phyloP scores from a whole-genome alignment of 1,140 invertebrate species.

The Drosophila simulans region DNA sequence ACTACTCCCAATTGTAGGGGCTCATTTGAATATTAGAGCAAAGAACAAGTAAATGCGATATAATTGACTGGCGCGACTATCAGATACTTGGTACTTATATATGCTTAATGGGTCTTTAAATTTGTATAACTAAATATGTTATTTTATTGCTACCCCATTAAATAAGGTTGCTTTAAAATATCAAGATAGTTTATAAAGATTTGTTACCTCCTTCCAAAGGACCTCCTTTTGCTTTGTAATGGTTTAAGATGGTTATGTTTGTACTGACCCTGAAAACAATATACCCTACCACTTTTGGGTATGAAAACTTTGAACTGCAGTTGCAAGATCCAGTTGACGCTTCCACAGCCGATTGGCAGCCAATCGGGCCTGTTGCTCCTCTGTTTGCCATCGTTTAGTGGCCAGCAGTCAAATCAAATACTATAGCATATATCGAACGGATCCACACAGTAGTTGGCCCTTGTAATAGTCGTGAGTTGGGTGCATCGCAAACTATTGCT shows the following conservation, averaged over 20 bases:
- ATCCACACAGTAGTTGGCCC: slow-evolving; percentile 73
- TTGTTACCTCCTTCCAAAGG: too few species aligned
- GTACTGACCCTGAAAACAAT: background rate
- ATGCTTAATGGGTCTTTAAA: too few species aligned
- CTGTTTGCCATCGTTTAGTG: slow-evolving; percentile 77
- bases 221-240: too few species aligned
- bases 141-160: too few species aligned
- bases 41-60: background rate
- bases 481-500: slow-evolving; percentile 61
- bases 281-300: background rate
- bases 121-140: too few species aligned
- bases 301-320: slow-evolving; percentile 33
- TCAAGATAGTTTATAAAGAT: background rate
- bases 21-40: slow-evolving; percentile 72
- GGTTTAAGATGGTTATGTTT: too few species aligned
- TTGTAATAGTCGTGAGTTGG: slow-evolving; percentile 56
- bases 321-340: slow-evolving; percentile 72
- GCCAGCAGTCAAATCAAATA: slow-evolving; percentile 71
- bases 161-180: background rate
- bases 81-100: background rate
- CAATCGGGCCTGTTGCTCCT: slow-evolving; percentile 74
- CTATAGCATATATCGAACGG: slow-evolving; percentile 4
- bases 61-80: background rate
- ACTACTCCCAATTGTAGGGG: slow-evolving; percentile 73
- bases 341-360: slow-evolving; percentile 71